Conservation (phyloP, 1,140 invertebrate genomes). For the Cherax quadricarinatus region DNA sequence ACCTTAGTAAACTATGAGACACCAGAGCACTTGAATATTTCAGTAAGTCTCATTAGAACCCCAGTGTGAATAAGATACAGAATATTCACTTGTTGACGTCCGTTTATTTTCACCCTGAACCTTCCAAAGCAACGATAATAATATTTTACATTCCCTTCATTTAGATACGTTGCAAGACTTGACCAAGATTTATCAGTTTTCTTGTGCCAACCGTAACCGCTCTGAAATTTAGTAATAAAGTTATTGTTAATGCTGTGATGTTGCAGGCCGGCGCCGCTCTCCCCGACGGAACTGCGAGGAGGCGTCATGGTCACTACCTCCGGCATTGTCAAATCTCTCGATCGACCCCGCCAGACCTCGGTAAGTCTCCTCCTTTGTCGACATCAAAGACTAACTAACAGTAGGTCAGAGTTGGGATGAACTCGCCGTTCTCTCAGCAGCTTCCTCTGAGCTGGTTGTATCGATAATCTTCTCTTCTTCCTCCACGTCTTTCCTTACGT, state of each 20-base stretch:
- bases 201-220: too few relatives aligned
- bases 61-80: too few relatives aligned
- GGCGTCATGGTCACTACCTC: slow-evolving; percentile 55
- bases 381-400: not conserved
- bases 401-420: not conserved
- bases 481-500: slow-evolving; percentile 10
- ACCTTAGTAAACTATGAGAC: too few relatives aligned
- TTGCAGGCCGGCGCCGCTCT: slow-evolving; percentile 59
- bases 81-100: too few relatives aligned
- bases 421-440: too few relatives aligned
- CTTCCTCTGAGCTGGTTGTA: not conserved
- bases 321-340: slow-evolving; percentile 54
- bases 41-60: too few relatives aligned
- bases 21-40: too few relatives aligned
- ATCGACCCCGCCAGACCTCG: slow-evolving; percentile 63
- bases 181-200: too few relatives aligned
- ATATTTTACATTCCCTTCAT: too few relatives aligned
- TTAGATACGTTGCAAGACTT: not conserved
- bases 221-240: not conserved
- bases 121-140: too few relatives aligned
- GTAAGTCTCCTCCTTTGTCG: slow-evolving; percentile 46
- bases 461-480: not conserved
- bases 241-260: not conserved
- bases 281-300: slow-evolving; percentile 58
- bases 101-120: too few relatives aligned